Evolutionary conservation across 2,888 invertebrate genomes (phyloP).

Genomic region (Andrena marginata): DNA sequence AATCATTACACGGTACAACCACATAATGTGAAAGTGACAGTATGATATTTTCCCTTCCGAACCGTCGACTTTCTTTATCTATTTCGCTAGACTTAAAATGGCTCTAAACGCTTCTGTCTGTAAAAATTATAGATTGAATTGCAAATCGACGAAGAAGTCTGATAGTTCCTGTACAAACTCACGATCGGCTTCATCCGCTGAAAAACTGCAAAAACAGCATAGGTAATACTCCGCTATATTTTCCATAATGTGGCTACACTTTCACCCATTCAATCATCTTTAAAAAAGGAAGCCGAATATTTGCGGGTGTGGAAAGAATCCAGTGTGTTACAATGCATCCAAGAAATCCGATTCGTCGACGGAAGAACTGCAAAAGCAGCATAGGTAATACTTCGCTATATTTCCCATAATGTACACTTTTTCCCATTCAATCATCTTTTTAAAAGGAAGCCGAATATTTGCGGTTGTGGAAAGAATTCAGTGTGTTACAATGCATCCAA

Average conservation of each 20-base stretch:
- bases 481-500: neutral
- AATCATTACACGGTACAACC: neutral
- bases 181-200: neutral
- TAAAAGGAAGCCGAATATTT: neutral
- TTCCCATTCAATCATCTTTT: neutral
- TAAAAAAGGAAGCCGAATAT: neutral
- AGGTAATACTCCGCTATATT: neutral
- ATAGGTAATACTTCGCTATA: neutral
- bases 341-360: neutral
- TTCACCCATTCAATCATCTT: too few species aligned
- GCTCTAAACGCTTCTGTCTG: neutral
- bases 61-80: neutral
- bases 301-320: neutral
- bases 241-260: too few species aligned
- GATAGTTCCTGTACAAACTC: neutral
- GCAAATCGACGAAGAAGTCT: neutral
- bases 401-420: neutral
- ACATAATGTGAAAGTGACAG: neutral
- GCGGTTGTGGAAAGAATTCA: neutral
- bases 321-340: neutral
- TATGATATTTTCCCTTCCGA: constrained; percentile 2
- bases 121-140: neutral
- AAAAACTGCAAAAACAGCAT: neutral
- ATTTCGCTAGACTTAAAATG: constrained; percentile 7
- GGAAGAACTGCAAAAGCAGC: neutral